phyloP scores from a whole-genome alignment of 2,113 vertebrate species.

The Hassar affinis region DNA sequence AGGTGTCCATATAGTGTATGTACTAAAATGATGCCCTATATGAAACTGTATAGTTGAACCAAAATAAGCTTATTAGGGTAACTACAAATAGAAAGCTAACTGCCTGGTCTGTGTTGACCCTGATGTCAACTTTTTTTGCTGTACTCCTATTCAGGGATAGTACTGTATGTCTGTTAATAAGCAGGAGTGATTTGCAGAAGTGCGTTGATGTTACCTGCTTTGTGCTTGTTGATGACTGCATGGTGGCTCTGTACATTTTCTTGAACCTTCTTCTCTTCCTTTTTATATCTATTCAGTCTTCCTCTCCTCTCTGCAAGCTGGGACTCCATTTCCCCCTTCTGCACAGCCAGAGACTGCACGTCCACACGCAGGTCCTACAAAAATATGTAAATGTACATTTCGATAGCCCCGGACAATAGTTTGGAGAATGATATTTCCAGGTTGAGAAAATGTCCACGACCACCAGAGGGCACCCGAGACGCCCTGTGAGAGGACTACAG shows the following conservation, averaged over 20 bases:
- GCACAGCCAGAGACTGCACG: conserved; percentile 72
- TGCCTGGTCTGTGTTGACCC: not conserved
- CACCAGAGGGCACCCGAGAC: too few relatives aligned
- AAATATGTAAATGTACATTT: not conserved
- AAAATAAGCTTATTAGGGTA: not conserved
- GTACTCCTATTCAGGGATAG: not conserved
- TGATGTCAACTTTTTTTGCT: not conserved
- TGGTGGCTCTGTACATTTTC: conserved; percentile 68
- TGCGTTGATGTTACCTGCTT: conserved; percentile 62
- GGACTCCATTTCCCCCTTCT: conserved; percentile 76
- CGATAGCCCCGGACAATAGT: not conserved
- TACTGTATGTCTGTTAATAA: not conserved
- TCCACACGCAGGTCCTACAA: conserved; percentile 74
- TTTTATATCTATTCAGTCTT: conserved; percentile 68
- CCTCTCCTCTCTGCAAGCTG: conserved; percentile 75
- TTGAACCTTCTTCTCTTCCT: conserved; percentile 73
- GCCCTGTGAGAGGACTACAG: too few relatives aligned
- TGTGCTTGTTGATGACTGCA: conserved; percentile 72
- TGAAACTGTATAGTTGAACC: not conserved
- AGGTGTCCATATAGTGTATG: not conserved
- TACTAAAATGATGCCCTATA: not conserved
- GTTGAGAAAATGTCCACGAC: not conserved
- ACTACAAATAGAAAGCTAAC: not conserved
- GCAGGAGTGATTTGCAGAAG: not conserved
- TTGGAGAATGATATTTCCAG: not conserved